Percentiles rank a stretch among this genome's conserved stretches.
Conservation (phyloP, 2,113 vertebrate genomes). For the Oreocharis arfaki region DNA sequence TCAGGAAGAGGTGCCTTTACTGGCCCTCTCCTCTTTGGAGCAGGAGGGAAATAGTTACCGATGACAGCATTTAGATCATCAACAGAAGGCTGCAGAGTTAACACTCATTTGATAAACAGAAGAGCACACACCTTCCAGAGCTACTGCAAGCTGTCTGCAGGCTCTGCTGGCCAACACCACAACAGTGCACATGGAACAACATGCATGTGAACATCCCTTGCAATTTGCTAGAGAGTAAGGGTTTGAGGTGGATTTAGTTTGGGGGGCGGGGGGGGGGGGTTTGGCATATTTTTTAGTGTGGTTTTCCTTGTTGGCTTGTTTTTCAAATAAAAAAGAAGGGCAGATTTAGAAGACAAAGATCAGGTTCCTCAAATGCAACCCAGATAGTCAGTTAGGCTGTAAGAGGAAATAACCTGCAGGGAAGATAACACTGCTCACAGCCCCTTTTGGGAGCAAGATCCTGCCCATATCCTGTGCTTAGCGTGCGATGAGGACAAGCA, state of each 20-base stretch:
- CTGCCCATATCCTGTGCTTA: neutral
- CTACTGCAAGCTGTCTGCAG: conserved; percentile 34
- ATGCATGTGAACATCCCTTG: too few species aligned
- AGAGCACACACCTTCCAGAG: conserved; percentile 33
- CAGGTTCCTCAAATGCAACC: neutral
- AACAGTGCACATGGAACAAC: neutral
- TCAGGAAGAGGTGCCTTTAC: neutral
- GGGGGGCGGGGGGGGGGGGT: neutral
- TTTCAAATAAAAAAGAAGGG: neutral
- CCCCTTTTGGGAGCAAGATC: neutral
- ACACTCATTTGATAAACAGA: neutral
- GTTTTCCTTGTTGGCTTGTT: neutral
- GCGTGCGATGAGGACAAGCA: accelerated
- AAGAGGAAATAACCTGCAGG: neutral
- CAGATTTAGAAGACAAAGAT: neutral
- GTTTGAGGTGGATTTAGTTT: neutral
- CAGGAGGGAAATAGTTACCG: neutral
- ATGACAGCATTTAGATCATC: conserved; percentile 21
- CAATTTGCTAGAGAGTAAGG: neutral
- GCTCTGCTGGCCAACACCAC: neutral
- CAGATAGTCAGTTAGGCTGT: neutral
- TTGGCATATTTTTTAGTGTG: neutral
- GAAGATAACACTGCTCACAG: accelerated
- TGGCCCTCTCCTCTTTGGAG: neutral
- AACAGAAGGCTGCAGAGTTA: conserved; percentile 32